Evolutionary conservation across 2,888 invertebrate genomes (phyloP), one percentile per base, ranked within the genome.

Genomic region (Eilema depressum): DNA sequence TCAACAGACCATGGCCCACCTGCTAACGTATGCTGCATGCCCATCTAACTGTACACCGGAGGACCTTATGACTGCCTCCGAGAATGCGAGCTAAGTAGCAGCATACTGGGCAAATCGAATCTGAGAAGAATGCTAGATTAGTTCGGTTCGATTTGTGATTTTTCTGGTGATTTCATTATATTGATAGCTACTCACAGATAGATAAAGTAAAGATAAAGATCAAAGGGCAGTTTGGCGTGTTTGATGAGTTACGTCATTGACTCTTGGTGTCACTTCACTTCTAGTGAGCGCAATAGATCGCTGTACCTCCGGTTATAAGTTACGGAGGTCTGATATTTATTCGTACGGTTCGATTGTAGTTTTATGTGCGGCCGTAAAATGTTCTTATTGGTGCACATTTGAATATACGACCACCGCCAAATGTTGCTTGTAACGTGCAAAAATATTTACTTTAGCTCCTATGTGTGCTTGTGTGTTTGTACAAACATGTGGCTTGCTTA

Each of bases 291-390:
- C 23, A 5, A 3, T 69, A 80, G 20, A 69, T 86, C 86, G 28
- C 1, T 69, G 85, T 76, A 70, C 73, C 69, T 71, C 82, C 90
- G 90, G 93, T 91, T 92, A 92, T 92, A 92, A 91, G 94, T 94
- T 91, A 92, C 90, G 88, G 92, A 91, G 93, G 92, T 93, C 93
- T 88, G 93, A 94, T 94, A 94, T 94, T 93, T 94, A 94, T 94
- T 93, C 91, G 91, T 92, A 87, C 89, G 87, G 93, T 91, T 93
- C 92, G 93, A 94, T 93, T 92, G 94, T 94, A 94, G 94, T 94
- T 94, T 94, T 94, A 94, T 92, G 93, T 86, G 75, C 85, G 90
- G 88, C 91, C 93, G 90, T 94, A 94, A 94, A 41, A 94, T 93
- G 94, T 86, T 89, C 87, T 93, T 94, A 94, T 94, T 94, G 94